Evolutionary conservation across 2,113 vertebrate genomes (phyloP).

Genomic region (Quiscalus mexicanus): DNA sequence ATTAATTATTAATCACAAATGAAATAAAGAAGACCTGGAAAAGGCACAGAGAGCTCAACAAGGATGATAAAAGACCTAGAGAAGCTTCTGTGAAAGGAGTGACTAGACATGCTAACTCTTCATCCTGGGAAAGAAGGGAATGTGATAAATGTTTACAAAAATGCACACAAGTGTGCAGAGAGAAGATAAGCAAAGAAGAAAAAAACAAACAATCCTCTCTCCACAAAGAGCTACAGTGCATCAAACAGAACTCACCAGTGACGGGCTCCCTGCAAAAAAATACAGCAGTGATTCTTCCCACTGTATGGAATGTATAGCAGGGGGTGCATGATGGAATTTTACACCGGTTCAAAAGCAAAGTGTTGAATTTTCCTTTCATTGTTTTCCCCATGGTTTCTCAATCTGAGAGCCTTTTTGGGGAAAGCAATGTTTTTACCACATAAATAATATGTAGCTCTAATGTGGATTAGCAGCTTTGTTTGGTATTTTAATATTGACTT

Average conservation of each 20-base stretch:
- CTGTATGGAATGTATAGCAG: not conserved
- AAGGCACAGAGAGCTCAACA: not conserved
- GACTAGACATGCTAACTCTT: not conserved
- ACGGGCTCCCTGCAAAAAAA: not conserved
- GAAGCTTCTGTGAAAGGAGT: not conserved
- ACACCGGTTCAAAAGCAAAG: not conserved
- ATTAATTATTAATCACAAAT: not conserved
- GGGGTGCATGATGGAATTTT: not conserved
- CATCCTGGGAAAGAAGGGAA: not conserved
- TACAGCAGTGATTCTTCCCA: not conserved
- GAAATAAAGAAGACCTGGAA: not conserved
- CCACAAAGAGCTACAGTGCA: not conserved
- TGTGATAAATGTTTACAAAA: not conserved
- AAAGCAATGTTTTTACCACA: not conserved
- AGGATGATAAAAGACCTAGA: not conserved
- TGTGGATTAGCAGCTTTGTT: fast-evolving
- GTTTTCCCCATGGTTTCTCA: not conserved
- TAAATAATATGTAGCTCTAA: not conserved
- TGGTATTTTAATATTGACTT: not conserved
- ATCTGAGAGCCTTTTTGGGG: not conserved
- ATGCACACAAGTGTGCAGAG: not conserved
- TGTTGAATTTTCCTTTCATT: not conserved
- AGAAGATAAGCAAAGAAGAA: not conserved
- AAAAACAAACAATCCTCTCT: not conserved
- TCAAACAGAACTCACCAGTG: not conserved